Evolutionary conservation across 2,797 vertebrate species (phyloP).

Genomic region (Acrocephalus scirpaceus): DNA sequence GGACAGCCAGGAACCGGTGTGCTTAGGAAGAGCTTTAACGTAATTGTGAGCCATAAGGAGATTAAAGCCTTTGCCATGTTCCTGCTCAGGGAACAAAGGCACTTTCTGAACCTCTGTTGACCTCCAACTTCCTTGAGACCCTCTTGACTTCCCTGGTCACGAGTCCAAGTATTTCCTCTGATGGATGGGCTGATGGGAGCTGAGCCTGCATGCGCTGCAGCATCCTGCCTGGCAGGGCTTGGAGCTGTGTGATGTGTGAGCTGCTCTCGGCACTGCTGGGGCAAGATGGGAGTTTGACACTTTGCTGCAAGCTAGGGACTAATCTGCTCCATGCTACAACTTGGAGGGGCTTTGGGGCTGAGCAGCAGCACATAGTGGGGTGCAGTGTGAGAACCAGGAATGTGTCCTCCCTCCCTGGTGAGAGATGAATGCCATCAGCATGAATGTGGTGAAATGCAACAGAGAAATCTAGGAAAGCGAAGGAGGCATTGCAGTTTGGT

Average conservation of each 20-base stretch:
- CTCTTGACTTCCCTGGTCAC: not conserved
- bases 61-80: slow-evolving; percentile 25
- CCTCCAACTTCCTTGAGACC: slow-evolving; percentile 28
- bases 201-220: accelerated
- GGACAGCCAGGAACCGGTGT: not conserved
- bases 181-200: not conserved
- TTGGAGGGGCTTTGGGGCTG: not conserved
- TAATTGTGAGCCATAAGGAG: slow-evolving; percentile 20
- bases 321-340: accelerated
- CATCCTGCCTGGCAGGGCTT: not conserved
- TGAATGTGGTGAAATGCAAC: not conserved
- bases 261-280: accelerated
- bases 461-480: not conserved
- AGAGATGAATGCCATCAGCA: not conserved
- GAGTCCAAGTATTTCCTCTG: not conserved
- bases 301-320: not conserved
- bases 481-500: not conserved
- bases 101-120: slow-evolving; percentile 34
- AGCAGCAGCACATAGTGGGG: accelerated
- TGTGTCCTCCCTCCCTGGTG: not conserved
- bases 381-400: not conserved
- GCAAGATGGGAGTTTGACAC: not conserved
- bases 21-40: slow-evolving; percentile 32
- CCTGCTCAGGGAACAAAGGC: slow-evolving; percentile 38
- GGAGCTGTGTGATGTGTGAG: accelerated